phyloP scores from a whole-genome alignment of 2,113 vertebrate species.

The Amphiprion ocellaris region DNA sequence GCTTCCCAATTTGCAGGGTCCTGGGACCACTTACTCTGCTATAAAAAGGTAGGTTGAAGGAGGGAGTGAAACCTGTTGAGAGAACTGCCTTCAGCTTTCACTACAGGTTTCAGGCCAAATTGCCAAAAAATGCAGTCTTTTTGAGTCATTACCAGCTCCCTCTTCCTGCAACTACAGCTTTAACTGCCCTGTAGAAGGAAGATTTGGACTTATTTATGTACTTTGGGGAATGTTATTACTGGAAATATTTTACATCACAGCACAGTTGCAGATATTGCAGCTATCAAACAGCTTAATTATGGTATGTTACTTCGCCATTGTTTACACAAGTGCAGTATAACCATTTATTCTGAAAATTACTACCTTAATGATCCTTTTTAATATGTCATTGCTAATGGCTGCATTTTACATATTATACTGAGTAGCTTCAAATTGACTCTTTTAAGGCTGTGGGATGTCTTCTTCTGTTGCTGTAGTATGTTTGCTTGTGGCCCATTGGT shows the following conservation, averaged over 20 bases:
- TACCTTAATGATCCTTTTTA: not conserved
- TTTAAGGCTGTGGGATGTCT: too few species aligned
- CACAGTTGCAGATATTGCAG: not conserved
- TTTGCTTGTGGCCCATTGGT: too few species aligned
- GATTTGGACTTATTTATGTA: constrained; percentile 12
- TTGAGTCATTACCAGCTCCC: constrained; percentile 21
- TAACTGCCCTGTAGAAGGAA: not conserved
- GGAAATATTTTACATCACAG: not conserved
- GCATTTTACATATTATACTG: too few species aligned
- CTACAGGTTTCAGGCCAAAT: constrained; percentile 39
- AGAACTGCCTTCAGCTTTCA: constrained; percentile 41
- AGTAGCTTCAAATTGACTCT: too few species aligned
- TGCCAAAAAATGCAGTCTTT: constrained; percentile 41
- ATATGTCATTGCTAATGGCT: not conserved
- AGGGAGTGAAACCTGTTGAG: constrained; percentile 41
- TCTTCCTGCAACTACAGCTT: not conserved
- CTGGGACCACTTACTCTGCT: constrained; percentile 58
- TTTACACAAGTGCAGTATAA: too few species aligned
- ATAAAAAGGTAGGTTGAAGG: constrained; percentile 52
- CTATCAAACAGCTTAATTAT: not conserved
- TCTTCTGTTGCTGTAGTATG: too few species aligned
- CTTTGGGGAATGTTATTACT: constrained; percentile 18
- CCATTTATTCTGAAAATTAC: not conserved
- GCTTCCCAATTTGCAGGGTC: constrained; percentile 67
- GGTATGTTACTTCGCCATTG: not conserved